These are phyloP conservation scores for Micropoecilia bifurca DNA, from an alignment of 2,797 vertebrate genomes.

Conservation along the genomic window DNA sequence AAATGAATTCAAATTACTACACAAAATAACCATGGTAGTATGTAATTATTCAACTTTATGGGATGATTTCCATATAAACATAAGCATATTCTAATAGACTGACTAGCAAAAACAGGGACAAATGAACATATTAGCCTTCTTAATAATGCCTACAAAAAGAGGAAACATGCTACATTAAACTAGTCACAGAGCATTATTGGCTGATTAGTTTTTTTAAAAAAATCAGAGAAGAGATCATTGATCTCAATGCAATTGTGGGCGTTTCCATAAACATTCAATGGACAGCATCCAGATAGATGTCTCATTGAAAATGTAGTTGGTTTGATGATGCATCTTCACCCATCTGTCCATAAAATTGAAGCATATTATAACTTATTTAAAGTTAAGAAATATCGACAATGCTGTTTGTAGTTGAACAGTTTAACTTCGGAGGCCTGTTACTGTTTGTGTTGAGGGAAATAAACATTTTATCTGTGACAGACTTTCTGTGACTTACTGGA, in stretches of 20 bases:
- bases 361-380: neutral
- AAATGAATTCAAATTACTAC: neutral
- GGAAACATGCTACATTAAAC: neutral
- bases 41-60: neutral
- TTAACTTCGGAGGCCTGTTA: neutral
- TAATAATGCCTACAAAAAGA: neutral
- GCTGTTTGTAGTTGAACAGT: neutral
- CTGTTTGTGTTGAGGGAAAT: neutral
- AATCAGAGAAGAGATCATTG: no score
- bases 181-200: neutral
- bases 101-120: neutral
- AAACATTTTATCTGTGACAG: neutral
- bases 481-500: neutral
- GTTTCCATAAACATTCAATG: neutral
- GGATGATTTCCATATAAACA: neutral
- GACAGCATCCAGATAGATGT: neutral
- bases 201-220: no score
- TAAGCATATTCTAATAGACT: neutral
- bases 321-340: neutral
- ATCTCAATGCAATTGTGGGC: neutral
- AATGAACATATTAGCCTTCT: neutral
- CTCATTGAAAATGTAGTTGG: neutral
- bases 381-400: neutral
- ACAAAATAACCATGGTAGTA: neutral
- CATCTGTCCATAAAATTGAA: neutral